Conservation (phyloP, 1,140 invertebrate species). For the Euwallacea fornicatus region DNA sequence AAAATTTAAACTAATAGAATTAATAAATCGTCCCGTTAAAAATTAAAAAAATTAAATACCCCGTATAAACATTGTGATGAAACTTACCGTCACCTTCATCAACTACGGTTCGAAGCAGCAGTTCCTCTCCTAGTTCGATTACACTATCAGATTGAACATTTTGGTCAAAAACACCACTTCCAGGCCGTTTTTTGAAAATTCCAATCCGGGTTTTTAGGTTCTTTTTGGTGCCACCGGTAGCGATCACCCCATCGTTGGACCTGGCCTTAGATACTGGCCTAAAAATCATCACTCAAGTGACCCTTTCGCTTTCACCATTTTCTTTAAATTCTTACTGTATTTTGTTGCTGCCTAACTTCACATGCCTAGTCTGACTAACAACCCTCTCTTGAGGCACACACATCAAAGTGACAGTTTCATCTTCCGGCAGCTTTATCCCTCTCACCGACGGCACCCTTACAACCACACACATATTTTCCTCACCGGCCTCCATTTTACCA, state of each 20-base stretch:
- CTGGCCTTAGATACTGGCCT: constrained; percentile 40
- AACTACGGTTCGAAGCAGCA: constrained; percentile 63
- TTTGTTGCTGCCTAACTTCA: constrained; percentile 40
- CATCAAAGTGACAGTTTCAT: constrained; percentile 62
- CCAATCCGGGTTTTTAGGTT: constrained; percentile 62
- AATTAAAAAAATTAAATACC: no score
- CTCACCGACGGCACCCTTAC: constrained; percentile 63
- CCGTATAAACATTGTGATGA: no score
- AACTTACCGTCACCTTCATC: constrained; percentile 62
- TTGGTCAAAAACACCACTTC: constrained; percentile 57
- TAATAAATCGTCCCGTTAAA: no score
- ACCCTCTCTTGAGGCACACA: constrained; percentile 64
- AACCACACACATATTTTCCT: constrained; percentile 58
- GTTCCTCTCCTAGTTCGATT: constrained; percentile 67
- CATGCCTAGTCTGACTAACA: constrained; percentile 59
- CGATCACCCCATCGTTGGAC: constrained; percentile 55
- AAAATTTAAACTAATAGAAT: no score
- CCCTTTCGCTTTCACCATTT: no score
- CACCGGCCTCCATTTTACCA: constrained; percentile 1
- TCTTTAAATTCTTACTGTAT: constrained; percentile 32
- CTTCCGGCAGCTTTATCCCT: constrained; percentile 64
- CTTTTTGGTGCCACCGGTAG: constrained; percentile 60
- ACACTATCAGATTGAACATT: constrained; percentile 59
- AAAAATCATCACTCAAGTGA: constrained; percentile 19
- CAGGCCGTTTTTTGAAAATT: constrained; percentile 58